Evolutionary conservation across 2,888 invertebrate genomes (phyloP).

Genomic region (Gerris lacustris): DNA sequence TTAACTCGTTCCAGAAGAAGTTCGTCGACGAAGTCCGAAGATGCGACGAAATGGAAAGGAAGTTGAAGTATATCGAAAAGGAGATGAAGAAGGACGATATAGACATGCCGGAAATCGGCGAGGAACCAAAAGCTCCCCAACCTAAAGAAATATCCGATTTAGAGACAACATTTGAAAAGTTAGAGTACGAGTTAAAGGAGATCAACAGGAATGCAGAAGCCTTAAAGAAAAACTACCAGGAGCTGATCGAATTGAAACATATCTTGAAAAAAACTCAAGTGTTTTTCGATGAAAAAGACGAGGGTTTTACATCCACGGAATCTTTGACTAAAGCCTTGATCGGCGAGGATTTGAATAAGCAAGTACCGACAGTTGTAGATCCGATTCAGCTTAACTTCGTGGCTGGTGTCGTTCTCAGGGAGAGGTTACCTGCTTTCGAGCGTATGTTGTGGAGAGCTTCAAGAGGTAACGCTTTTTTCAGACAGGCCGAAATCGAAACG

Average conservation of each 20-base stretch:
- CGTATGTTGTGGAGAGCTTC: conserved; percentile 89
- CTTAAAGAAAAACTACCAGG: conserved; percentile 84
- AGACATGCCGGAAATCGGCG: conserved; percentile 93
- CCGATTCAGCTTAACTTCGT: conserved; percentile 52
- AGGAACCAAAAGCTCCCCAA: conserved; percentile 95
- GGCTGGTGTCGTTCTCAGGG: conserved; percentile 82
- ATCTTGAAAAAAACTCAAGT: conserved; percentile 93
- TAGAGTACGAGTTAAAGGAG: conserved; percentile 94
- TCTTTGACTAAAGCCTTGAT: background rate
- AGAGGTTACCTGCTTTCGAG: conserved; percentile 66
- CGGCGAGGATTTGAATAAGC: conserved; percentile 33
- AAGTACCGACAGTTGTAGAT: background rate
- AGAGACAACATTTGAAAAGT: conserved; percentile 87
- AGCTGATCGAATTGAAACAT: conserved; percentile 90
- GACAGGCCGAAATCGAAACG: conserved; percentile 74
- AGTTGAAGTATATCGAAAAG: conserved; percentile 87
- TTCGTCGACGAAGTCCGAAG: conserved; percentile 95
- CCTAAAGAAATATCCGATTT: conserved; percentile 98
- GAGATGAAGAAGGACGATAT: conserved; percentile 94
- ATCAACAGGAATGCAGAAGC: conserved; percentile 97
- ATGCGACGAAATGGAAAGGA: conserved; percentile 97
- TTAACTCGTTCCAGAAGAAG: conserved; percentile 95
- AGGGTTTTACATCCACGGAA: conserved; percentile 35
- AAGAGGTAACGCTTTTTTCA: conserved; percentile 78
- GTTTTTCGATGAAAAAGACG: conserved; percentile 79